Base-by-base conservation (phyloP, 2,113 vertebrate species). In the Malurus cyaneus region DNA sequence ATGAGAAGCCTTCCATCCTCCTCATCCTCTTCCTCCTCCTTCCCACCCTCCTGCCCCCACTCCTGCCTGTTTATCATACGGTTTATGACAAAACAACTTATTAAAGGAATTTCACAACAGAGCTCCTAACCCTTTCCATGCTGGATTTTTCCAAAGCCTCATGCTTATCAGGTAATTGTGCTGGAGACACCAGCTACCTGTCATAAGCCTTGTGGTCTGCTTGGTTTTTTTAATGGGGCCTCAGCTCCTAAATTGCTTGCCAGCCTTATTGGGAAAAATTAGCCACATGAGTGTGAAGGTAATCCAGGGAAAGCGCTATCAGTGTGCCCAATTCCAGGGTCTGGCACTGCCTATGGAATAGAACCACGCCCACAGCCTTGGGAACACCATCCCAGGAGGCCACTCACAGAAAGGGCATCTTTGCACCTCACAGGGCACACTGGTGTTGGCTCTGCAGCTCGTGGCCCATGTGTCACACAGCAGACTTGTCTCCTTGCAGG, bases 61-160 rank as follows among this genome's bases (percentile, higher is more conserved):
- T 86, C 76, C 74, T 93, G 81, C 86, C 86, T 90, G 56, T 95
- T 96, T 95, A 86, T 96, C 89, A 93, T 86, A 86, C 9, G 73
- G 77, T 66, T 93, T 90, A 88, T 96, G 95, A 95, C 94, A 96
- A 97, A 96, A 94, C 84, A 94, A 67, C 60, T 89, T 91, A 57
- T 79, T 93, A 95, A 93, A 89, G 59, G 62, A 90, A 94, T 97
- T 97, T 93, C 0, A 0, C 93, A 97, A 93, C 39, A 8, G 64
- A 64, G 76, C 17, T 64, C 50, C 62, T 88, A 95, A 97, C 93
- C 29, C 87, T 88, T 97, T 96, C 81, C 88, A 31, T 0, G 0
- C 91, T 62, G 59, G 72, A 89, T 70, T 87, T 96, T 97, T 96
- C 96, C 95, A 93, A 76, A 83, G 50, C 46, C 41, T 92, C 31